Evolutionary conservation across 2,113 vertebrate genomes (phyloP).

Genomic region (Oncorhynchus nerka): DNA sequence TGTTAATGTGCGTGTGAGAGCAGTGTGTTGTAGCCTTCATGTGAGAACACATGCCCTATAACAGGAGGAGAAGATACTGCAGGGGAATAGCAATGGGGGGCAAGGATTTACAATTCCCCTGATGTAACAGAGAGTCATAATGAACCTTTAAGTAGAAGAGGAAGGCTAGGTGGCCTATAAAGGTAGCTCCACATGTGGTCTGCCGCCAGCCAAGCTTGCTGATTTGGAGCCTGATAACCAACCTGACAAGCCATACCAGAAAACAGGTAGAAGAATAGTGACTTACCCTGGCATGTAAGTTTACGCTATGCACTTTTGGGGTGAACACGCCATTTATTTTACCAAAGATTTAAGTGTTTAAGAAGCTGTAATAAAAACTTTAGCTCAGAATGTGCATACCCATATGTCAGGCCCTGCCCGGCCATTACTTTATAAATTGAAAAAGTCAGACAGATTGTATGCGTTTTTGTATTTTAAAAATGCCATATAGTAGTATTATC

Average conservation of each 20-base stretch:
- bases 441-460: no score
- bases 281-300: no score
- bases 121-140: constrained; percentile 20
- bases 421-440: no score
- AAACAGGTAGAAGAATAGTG: background rate
- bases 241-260: constrained; percentile 12
- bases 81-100: constrained; percentile 3
- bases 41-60: background rate
- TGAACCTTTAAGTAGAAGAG: background rate
- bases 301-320: no score
- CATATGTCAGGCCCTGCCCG: background rate
- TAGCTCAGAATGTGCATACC: background rate
- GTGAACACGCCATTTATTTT: no score
- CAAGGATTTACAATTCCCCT: background rate
- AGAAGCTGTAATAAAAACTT: no score
- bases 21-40: background rate
- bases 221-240: constrained; percentile 20
- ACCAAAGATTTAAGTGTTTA: no score
- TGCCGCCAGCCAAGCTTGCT: background rate
- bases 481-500: no score
- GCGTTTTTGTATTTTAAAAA: no score
- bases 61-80: background rate
- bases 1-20: background rate
- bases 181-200: background rate
- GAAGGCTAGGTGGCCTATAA: background rate